Evolutionary conservation across 1,140 invertebrate species (phyloP).

Genomic region (Pseudomyrmex cubaensis): DNA sequence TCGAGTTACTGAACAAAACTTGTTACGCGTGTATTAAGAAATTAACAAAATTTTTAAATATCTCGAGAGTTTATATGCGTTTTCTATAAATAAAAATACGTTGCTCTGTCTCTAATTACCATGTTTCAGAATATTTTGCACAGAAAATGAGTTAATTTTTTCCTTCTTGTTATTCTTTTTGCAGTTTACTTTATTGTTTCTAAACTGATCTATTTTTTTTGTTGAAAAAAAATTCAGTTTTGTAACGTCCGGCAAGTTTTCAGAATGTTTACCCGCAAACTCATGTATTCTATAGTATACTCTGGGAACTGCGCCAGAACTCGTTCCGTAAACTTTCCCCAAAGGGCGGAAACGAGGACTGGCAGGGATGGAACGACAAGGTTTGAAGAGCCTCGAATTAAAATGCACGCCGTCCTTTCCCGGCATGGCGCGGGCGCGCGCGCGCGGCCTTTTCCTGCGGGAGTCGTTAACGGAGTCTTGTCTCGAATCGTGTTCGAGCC

Average conservation of each 20-base stretch:
- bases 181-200: neutral
- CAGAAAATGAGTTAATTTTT: too few species aligned
- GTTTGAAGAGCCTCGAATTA: conserved; percentile 64
- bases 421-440: neutral
- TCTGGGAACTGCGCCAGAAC: conserved; percentile 38
- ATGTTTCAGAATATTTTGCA: too few species aligned
- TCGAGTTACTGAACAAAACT: too few species aligned
- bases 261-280: conserved; percentile 31
- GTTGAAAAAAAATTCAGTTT: too few species aligned
- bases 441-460: conserved; percentile 54
- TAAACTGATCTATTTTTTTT: too few species aligned
- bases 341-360: conserved; percentile 36
- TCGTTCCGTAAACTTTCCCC: conserved; percentile 61
- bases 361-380: neutral
- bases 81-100: too few species aligned
- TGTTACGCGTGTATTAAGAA: too few species aligned
- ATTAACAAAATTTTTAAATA: too few species aligned
- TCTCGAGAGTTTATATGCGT: too few species aligned
- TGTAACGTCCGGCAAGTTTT: neutral
- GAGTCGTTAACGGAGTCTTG: conserved; percentile 25
- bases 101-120: too few species aligned
- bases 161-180: too few species aligned
- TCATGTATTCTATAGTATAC: neutral
- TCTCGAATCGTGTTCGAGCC: conserved; percentile 26
- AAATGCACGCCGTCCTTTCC: conserved; percentile 62